Evolutionary conservation across 1,140 invertebrate genomes (phyloP).

Genomic region (Colletes gigas): DNA sequence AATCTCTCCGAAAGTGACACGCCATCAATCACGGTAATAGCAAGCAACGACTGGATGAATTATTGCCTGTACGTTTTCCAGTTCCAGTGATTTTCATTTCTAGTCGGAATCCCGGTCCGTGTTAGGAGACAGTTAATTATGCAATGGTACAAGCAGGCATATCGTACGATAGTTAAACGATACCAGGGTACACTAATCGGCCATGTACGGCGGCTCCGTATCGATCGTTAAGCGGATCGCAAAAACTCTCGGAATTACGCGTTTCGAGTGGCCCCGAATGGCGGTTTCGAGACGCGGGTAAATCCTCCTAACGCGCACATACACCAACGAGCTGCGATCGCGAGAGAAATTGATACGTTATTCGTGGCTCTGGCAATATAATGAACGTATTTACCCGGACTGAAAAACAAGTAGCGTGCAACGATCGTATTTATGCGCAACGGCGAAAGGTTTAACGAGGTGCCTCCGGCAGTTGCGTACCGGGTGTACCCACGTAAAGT

Average conservation of each 20-base stretch:
- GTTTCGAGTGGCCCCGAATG: neutral
- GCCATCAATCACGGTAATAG: neutral
- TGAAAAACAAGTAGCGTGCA: conserved; percentile 47
- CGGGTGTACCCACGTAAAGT: conserved; percentile 7
- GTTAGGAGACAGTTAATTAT: conserved; percentile 24
- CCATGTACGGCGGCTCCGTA: conserved; percentile 14
- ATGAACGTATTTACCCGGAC: conserved; percentile 59
- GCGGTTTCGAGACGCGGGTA: neutral
- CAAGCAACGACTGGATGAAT: neutral
- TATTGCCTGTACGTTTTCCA: neutral
- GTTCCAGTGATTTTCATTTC: conserved; percentile 18
- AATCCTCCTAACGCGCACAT: conserved; percentile 4
- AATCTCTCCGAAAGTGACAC: conserved; percentile 1
- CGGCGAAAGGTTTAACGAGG: conserved; percentile 58
- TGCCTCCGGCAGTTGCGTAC: conserved; percentile 44
- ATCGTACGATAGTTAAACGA: conserved; percentile 14
- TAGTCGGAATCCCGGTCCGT: neutral
- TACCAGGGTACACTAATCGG: conserved; percentile 33
- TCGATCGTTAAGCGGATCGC: conserved; percentile 21
- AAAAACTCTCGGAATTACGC: neutral
- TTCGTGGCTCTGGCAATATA: conserved; percentile 48
- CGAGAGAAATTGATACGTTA: conserved; percentile 60
- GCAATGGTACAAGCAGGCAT: conserved; percentile 24
- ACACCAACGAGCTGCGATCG: neutral
- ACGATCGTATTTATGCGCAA: conserved; percentile 54